Conservation (phyloP, 2,113 vertebrate genomes). For the Sula dactylatra region DNA sequence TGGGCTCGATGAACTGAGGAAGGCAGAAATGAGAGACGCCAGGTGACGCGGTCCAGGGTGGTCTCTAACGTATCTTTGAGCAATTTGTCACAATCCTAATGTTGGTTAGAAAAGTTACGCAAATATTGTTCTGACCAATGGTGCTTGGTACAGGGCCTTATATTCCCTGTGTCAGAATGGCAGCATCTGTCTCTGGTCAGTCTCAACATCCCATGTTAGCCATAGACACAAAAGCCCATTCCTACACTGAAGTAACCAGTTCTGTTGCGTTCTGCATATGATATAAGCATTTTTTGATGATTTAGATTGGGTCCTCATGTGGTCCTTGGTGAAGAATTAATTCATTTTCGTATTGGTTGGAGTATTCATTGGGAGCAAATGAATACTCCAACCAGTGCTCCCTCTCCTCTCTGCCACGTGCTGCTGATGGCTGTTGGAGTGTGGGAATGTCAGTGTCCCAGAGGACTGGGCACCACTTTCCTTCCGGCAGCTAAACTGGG, state of each 20-base stretch:
- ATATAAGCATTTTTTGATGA: neutral
- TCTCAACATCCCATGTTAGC: neutral
- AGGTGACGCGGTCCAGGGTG: neutral
- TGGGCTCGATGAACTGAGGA: neutral
- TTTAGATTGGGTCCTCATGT: neutral
- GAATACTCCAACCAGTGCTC: too few species aligned
- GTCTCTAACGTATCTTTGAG: neutral
- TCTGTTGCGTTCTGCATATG: neutral
- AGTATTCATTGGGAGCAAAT: neutral
- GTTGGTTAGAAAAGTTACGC: neutral
- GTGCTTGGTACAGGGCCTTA: neutral
- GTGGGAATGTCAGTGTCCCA: neutral
- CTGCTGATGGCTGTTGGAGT: neutral
- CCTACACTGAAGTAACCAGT: neutral
- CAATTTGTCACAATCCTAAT: neutral
- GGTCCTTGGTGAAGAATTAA: neutral
- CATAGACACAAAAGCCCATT: neutral
- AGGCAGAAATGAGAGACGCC: neutral
- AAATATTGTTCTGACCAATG: neutral
- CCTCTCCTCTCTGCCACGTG: accelerated
- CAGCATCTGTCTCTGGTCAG: neutral
- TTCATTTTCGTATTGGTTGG: neutral
- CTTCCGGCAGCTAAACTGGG: neutral
- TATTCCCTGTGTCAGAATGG: neutral
- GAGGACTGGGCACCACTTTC: neutral